These are phyloP conservation scores for Aphelocoma californica DNA, from an alignment of 2,797 vertebrate species.

Conservation along the genomic window DNA sequence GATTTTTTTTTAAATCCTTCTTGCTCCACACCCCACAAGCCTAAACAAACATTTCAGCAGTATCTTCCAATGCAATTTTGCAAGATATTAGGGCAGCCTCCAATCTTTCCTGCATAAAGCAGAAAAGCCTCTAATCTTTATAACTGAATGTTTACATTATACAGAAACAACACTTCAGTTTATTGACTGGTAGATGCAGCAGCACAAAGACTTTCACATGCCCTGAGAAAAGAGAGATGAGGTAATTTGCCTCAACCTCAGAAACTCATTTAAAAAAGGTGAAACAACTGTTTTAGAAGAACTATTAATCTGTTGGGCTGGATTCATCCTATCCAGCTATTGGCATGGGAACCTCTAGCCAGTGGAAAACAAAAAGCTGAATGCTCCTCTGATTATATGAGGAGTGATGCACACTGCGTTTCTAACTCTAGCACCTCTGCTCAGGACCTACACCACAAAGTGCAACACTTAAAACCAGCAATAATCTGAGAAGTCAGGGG, in stretches of 20 bases:
- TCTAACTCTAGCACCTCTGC: neutral
- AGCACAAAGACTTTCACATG: neutral
- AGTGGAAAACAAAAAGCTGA: neutral
- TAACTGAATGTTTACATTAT: neutral
- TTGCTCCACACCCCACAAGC: neutral
- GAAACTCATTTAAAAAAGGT: neutral
- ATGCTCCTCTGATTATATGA: fast-evolving
- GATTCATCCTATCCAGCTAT: neutral
- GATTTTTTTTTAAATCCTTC: neutral
- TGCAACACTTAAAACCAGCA: neutral
- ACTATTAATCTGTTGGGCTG: neutral
- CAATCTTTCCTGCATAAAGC: neutral
- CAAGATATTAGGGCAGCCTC: neutral
- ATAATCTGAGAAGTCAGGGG: neutral
- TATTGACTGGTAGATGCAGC: neutral
- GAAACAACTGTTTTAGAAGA: neutral
- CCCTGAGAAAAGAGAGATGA: neutral
- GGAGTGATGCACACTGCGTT: neutral
- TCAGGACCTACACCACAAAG: neutral
- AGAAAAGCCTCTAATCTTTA: neutral
- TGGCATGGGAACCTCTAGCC: neutral
- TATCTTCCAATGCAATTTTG: neutral
- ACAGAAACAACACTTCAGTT: neutral
- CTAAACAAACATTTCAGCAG: neutral
- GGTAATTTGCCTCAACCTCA: neutral